Evolutionary conservation across 1,140 invertebrate species (phyloP), one percentile per base, ranked within the genome.

Genomic region (Manduca sexta): DNA sequence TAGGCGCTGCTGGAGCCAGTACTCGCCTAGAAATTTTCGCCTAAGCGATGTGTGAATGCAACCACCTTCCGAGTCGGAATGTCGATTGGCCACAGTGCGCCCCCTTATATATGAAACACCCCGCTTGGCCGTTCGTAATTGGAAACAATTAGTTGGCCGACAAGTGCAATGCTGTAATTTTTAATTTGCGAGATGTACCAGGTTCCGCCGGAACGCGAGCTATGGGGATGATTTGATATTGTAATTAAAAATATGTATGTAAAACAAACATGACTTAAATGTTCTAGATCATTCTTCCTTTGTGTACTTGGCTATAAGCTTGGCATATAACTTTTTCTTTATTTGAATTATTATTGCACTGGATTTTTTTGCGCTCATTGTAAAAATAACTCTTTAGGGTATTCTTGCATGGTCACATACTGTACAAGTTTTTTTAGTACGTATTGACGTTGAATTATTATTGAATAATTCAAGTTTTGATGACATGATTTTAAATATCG

Each of bases 21-120:
- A 82, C 78, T 82, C 78, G 78, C 78, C 69, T 74, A 73, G 78
- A 72, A 70, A 84, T 64, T 84, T 84, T 79, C 78, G 78, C 69
- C 81, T 82, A 82, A 84, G 78, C 59, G 53, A 70, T 66, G 76
- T 75, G 74, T 70, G 54, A 64, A 58, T 63, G 62, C 74, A 64
- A 77, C 69, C 46, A 78, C 69, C 58, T 68, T 65, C 58, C 60
- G 62, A 75, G 66, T 71, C 63, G 70, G 76, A 82, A 82, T 82
- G 78, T 58, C 61, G 63, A 69, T 69, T 65, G 60, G 64, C 48
- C 52, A 65, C 53, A 58, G 59, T 35, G 52, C 46, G 65, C 64
- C 63, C 71, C 73, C 60, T 81, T 84, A 69, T 84, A 84, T 84
- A 84, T 82, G 69, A 60, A 68, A 58, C 60, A 72, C 66, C 71